Percentiles rank a stretch among this genome's conserved stretches.
These are phyloP conservation scores for Labeo calbasu DNA, from an alignment of 2,797 vertebrate species.

Conservation along the genomic window DNA sequence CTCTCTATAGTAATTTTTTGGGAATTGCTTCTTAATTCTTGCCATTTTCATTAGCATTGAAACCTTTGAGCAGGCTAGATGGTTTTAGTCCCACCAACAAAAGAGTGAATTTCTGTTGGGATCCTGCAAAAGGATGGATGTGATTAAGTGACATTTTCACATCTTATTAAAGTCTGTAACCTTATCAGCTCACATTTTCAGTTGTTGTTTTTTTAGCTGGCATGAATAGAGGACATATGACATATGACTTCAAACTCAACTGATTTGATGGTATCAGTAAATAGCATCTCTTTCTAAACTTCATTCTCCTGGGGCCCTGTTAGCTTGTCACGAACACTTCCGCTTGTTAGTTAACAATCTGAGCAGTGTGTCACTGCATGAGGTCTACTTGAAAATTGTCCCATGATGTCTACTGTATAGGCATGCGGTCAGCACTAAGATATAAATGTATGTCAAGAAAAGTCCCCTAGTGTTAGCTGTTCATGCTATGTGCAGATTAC, in stretches of 20 bases:
- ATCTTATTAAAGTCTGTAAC: background rate
- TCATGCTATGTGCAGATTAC: conserved; percentile 45
- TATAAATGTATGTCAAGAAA: conserved; percentile 52
- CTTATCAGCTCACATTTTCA: conserved; percentile 2
- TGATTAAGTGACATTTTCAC: background rate
- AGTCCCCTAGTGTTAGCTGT: conserved; percentile 31
- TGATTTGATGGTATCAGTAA: background rate
- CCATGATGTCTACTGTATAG: conserved; percentile 64
- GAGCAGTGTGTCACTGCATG: conserved; percentile 59
- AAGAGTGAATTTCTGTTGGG: background rate
- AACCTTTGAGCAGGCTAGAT: background rate
- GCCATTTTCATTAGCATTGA: background rate
- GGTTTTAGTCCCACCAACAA: background rate
- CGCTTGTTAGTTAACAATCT: conserved; percentile 66
- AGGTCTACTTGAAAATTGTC: conserved; percentile 58
- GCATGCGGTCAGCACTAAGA: conserved; percentile 61
- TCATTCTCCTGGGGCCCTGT: background rate
- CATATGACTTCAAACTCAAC: background rate
- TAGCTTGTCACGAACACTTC: conserved; percentile 61
- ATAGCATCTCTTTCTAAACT: conserved; percentile 18
- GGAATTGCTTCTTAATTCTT: background rate
- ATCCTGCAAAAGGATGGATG: background rate
- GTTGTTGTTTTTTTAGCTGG: background rate
- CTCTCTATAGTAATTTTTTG: background rate
- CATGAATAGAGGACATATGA: background rate